These are phyloP conservation scores for Nemoura dubitans DNA, from an alignment of 2,888 invertebrate genomes.

Conservation along the genomic window DNA sequence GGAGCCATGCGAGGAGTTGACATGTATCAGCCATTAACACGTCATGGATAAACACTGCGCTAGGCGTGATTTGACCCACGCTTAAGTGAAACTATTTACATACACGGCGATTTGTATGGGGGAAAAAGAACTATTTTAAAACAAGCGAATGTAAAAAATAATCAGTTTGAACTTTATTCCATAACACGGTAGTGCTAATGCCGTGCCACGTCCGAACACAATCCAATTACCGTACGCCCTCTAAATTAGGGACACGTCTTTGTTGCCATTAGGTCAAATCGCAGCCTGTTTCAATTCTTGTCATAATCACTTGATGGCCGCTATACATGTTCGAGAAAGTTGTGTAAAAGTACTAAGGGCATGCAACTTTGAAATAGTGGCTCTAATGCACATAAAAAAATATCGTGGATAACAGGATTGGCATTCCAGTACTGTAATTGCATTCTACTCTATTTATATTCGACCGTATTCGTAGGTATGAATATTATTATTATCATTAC, in stretches of 20 bases:
- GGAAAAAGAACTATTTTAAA: not conserved
- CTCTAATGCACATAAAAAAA: not conserved
- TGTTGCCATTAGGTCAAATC: not conserved
- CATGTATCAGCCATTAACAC: not conserved
- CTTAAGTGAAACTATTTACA: slow-evolving; percentile 12
- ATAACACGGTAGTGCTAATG: not conserved
- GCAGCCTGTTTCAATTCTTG: not conserved
- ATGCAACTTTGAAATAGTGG: not conserved
- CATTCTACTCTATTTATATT: too few relatives aligned
- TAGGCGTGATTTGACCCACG: not conserved
- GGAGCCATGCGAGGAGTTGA: not conserved
- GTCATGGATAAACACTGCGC: not conserved
- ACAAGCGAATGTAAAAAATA: not conserved
- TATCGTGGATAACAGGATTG: too few relatives aligned
- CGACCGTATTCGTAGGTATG: too few relatives aligned
- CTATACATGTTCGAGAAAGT: not conserved
- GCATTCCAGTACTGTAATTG: too few relatives aligned
- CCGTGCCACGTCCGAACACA: not conserved
- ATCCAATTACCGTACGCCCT: not conserved
- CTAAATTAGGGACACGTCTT: not conserved
- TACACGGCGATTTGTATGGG: not conserved
- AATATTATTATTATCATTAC: too few relatives aligned
- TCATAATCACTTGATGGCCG: not conserved
- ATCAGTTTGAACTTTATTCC: not conserved
- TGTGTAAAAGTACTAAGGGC: not conserved